Percentiles rank a stretch among this genome's conserved stretches.
phyloP scores from a whole-genome alignment of 2,888 invertebrate species.

The Doris montereyensis region DNA sequence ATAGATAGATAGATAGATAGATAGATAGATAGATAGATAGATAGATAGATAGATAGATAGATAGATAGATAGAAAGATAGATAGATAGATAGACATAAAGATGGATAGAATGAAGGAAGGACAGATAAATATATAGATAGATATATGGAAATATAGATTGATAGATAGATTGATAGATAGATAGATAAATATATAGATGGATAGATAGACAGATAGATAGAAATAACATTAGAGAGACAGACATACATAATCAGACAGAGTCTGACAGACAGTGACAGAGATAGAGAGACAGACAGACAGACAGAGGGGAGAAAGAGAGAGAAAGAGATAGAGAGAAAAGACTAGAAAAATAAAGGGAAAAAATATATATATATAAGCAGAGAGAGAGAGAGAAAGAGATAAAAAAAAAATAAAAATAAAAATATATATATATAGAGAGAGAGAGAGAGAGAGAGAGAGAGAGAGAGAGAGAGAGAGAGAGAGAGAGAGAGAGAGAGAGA shows the following conservation, averaged over 20 bases:
- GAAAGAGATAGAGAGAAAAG: neutral
- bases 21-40: slow-evolving; percentile 7
- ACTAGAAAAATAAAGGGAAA: neutral
- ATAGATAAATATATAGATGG: neutral
- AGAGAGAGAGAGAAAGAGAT: too few relatives aligned
- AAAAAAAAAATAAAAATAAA: too few relatives aligned
- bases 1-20: slow-evolving; percentile 2
- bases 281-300: neutral
- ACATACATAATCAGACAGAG: too few relatives aligned
- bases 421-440: too few relatives aligned
- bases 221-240: too few relatives aligned
- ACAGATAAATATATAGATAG: neutral
- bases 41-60: neutral
- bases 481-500: neutral
- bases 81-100: neutral
- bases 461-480: slow-evolving; percentile 1
- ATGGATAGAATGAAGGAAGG: neutral
- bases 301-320: neutral
- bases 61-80: neutral
- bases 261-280: too few relatives aligned
- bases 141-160: too few relatives aligned
- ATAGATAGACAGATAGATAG: neutral
- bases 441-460: too few relatives aligned
- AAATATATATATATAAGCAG: neutral
- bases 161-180: neutral